phyloP scores from a whole-genome alignment of 2,888 invertebrate genomes.

The Orthosia gracilis region DNA sequence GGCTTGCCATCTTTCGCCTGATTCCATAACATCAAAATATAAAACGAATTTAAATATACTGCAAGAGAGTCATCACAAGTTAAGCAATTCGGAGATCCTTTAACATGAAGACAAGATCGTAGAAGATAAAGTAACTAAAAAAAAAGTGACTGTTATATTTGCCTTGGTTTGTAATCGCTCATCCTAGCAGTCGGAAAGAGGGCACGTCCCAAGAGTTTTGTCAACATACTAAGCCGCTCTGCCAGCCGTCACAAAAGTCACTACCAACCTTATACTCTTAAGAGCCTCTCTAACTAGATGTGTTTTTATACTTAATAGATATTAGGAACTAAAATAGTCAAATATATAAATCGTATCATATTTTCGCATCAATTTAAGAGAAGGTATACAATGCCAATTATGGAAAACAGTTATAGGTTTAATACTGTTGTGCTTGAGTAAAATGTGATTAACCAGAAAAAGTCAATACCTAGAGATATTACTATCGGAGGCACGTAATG shows the following conservation, averaged over 20 bases:
- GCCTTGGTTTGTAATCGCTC: constrained; percentile 66
- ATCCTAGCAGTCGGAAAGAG: constrained; percentile 66
- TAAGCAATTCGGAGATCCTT: neutral
- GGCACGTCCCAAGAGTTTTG: constrained; percentile 80
- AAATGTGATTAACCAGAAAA: neutral
- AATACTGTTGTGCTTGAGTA: neutral
- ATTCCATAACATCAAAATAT: neutral
- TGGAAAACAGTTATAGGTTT: neutral
- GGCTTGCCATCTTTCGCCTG: neutral
- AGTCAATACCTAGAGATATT: too few relatives aligned
- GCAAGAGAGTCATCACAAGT: neutral
- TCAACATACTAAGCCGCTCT: constrained; percentile 78
- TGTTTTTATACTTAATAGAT: constrained; percentile 41
- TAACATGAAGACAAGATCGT: neutral
- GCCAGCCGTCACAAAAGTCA: constrained; percentile 67
- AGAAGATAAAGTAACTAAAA: constrained; percentile 51
- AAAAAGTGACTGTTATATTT: constrained; percentile 58
- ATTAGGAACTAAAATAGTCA: constrained; percentile 11
- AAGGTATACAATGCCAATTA: neutral
- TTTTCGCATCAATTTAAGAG: too few relatives aligned
- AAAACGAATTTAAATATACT: neutral
- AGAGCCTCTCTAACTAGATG: constrained; percentile 55
- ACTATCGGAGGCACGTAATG: too few relatives aligned
- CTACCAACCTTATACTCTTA: constrained; percentile 47
- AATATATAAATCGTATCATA: neutral